Base-by-base conservation (phyloP, 2,113 vertebrate genomes). In the Triplophysa rosa region DNA sequence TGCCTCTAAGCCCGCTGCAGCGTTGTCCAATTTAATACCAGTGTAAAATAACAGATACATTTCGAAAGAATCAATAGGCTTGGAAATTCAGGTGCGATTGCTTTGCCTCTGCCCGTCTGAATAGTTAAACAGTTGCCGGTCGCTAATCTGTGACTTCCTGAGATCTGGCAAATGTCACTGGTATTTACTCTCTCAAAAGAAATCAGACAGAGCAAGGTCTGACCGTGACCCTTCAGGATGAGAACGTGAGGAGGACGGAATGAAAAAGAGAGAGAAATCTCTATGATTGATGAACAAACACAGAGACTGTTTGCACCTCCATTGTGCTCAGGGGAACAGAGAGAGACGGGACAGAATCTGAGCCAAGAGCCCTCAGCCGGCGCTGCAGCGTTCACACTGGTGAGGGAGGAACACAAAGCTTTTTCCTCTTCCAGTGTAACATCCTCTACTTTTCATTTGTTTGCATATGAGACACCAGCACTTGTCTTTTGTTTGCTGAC, bases 261-360 rank as follows among this genome's bases (percentile, higher is more conserved):
- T 52, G 23, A 73, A 29, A 52, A 9, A 40, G 17, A 23, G 13
- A 40, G 37, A 59, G 61, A 71, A 61, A 78, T 74, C 67, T 73
- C 37, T 40, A 56, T 69, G 76, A 71, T 59, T 67, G 81, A 82
- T 74, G 75, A 59, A 73, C 69, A 73, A 82, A 78, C 77, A 73
- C 47, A 23, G 68, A 23, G 62, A 54, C 62, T 67, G 68, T 78
- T 78, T 82, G 75, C 76, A 74, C 33, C 63, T 73, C 61, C 33
- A 63, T 75, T 67, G 29, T 13, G 58, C 80, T 78, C 75, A 69
- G 63, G 42, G 75, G 59, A 72, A 52, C 56, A 80, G 19, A 71
- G 26, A 37, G 19, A 21, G 42, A 33, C 47, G 72, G 23, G 59
- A 11, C 56, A 59, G 58, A 80, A 80, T 75, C 47, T 54, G 24